phyloP scores from a whole-genome alignment of 2,797 vertebrate species.

The Lepidocolaptes lacrymiger region DNA sequence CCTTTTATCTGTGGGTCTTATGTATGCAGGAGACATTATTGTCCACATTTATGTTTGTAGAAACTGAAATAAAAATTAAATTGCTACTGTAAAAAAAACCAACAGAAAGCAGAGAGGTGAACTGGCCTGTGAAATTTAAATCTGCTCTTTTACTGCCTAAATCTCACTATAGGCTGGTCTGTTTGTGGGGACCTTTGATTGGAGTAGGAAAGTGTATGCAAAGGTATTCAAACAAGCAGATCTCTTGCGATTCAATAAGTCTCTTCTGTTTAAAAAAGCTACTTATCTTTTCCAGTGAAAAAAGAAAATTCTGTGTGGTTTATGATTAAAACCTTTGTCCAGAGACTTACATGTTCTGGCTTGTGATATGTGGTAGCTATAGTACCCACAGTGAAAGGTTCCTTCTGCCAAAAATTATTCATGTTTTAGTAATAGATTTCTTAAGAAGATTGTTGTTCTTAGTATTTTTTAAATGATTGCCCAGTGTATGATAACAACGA shows the following conservation, averaged over 20 bases:
- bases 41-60: not conserved
- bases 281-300: not conserved
- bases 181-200: not conserved
- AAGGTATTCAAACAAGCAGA: not conserved
- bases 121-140: not conserved
- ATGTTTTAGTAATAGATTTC: not conserved
- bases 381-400: not conserved
- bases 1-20: not conserved
- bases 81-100: not conserved
- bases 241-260: not conserved
- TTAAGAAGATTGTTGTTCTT: not conserved
- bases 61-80: not conserved
- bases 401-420: not conserved
- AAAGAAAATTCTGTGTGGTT: not conserved
- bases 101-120: not conserved
- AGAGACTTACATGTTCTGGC: not conserved
- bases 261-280: not conserved
- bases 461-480: not conserved
- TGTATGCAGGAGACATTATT: not conserved
- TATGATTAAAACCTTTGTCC: not conserved
- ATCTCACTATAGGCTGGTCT: not conserved
- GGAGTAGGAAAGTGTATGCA: not conserved
- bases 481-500: not conserved
- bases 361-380: not conserved
- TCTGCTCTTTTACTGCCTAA: not conserved